Percentiles rank a stretch among this genome's conserved stretches.
Evolutionary conservation across 30 jellyfish, hydroid and myxozoan genomes (phyloP).

Genomic region (Turritopsis rubra): DNA sequence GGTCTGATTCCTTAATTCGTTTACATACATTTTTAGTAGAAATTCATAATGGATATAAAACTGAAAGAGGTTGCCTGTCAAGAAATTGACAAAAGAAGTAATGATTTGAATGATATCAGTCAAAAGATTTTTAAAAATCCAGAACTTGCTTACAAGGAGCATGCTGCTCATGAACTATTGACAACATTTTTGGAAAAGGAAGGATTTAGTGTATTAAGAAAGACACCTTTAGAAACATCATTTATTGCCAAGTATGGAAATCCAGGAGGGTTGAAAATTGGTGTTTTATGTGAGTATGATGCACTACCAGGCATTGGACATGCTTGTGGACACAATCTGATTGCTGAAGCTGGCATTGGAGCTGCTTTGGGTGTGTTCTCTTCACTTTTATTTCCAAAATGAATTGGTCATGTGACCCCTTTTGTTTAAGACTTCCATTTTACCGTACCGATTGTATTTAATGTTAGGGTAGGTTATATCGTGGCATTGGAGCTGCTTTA

Average conservation of each 20-base stretch:
- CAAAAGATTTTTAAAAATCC: conserved; percentile 62
- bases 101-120: conserved; percentile 47
- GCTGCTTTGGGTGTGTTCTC: conserved; percentile 75
- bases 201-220: conserved; percentile 65
- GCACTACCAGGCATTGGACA: conserved; percentile 97
- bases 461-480: too few species aligned
- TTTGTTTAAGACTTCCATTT: too few species aligned
- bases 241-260: conserved; percentile 75
- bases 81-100: conserved; percentile 39
- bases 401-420: too few species aligned
- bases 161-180: conserved; percentile 47
- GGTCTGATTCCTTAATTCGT: too few species aligned
- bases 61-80: conserved; percentile 32
- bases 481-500: conserved; percentile 82
- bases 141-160: conserved; percentile 65
- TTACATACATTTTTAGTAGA: background rate
- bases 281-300: conserved; percentile 84
- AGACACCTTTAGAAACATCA: conserved; percentile 75
- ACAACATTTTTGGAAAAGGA: conserved; percentile 56
- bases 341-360: conserved; percentile 84
- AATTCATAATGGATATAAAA: conserved; percentile 20
- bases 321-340: conserved; percentile 95
- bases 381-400: too few species aligned
- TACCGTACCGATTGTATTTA: too few species aligned
- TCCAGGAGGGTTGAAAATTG: conserved; percentile 55